Conservation (phyloP, 2,113 vertebrate genomes). For the Solenodon paradoxus region DNA sequence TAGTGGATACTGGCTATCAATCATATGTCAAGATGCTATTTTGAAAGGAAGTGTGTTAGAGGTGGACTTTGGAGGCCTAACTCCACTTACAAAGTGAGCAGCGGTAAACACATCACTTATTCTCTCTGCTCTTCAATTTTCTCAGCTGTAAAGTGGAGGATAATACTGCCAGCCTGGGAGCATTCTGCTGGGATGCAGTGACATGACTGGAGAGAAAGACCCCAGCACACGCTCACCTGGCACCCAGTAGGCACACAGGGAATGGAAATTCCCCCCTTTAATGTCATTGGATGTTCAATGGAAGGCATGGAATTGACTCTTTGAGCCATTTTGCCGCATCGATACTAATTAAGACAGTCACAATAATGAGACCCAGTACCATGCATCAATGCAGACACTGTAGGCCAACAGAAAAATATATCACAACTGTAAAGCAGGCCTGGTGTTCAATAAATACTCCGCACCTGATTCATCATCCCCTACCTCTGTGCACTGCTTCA, state of each 20-base stretch:
- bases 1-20: constrained; percentile 56
- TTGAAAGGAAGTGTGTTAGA: constrained; percentile 45
- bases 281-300: background rate
- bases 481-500: background rate
- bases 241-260: background rate
- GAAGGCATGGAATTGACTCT: background rate
- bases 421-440: constrained; percentile 42
- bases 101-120: constrained; percentile 16
- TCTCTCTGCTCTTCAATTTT: constrained; percentile 36
- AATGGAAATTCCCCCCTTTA: background rate
- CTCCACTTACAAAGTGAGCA: background rate
- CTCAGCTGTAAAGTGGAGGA: constrained; percentile 30
- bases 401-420: constrained; percentile 22
- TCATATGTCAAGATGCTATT: constrained; percentile 56
- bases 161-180: background rate
- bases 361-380: background rate
- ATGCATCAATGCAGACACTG: background rate
- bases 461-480: constrained; percentile 39
- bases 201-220: background rate
- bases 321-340: constrained; percentile 14
- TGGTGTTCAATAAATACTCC: constrained; percentile 45
- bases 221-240: rapidly evolving
- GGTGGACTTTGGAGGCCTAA: constrained; percentile 46
- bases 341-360: constrained; percentile 61
- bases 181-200: background rate